Evolutionary conservation across 2,113 vertebrate genomes (phyloP).

Genomic region (Raja brachyura): DNA sequence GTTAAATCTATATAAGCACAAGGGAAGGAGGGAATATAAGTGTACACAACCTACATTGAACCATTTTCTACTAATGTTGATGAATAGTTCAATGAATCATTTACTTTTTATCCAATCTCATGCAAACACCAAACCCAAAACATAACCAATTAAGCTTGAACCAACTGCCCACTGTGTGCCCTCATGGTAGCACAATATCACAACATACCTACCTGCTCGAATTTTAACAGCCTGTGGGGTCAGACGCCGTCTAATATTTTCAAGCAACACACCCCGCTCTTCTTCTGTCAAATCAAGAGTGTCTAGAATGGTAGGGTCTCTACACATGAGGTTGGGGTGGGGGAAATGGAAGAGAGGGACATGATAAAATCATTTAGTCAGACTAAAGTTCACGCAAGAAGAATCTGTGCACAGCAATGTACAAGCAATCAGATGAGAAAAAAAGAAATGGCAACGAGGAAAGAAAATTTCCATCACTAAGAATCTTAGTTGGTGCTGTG

Average conservation of each 20-base stretch:
- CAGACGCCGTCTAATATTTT: slow-evolving; percentile 93
- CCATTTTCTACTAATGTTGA: background rate
- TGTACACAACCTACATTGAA: background rate
- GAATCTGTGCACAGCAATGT: background rate
- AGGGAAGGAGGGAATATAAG: background rate
- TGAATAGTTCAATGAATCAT: background rate
- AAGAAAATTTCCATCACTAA: background rate
- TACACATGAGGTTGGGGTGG: slow-evolving; percentile 43
- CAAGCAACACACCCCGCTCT: slow-evolving; percentile 81
- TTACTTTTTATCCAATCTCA: background rate
- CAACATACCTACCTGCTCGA: slow-evolving; percentile 69
- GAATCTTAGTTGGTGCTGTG: background rate
- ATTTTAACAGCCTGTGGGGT: slow-evolving; percentile 98
- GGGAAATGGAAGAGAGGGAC: too few species aligned
- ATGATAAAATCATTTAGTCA: background rate
- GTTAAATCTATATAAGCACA: background rate
- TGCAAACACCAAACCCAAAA: background rate
- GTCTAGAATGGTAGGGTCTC: slow-evolving; percentile 87
- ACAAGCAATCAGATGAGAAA: background rate
- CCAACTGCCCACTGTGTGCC: background rate
- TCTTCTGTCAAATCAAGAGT: slow-evolving; percentile 87
- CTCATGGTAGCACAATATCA: background rate
- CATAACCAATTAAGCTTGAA: background rate
- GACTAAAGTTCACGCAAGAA: background rate
- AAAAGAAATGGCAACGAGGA: too few species aligned